Percentiles rank a stretch among this genome's conserved stretches.
Conservation (phyloP, 2,113 vertebrate genomes). For the Siphamia tubifer region DNA sequence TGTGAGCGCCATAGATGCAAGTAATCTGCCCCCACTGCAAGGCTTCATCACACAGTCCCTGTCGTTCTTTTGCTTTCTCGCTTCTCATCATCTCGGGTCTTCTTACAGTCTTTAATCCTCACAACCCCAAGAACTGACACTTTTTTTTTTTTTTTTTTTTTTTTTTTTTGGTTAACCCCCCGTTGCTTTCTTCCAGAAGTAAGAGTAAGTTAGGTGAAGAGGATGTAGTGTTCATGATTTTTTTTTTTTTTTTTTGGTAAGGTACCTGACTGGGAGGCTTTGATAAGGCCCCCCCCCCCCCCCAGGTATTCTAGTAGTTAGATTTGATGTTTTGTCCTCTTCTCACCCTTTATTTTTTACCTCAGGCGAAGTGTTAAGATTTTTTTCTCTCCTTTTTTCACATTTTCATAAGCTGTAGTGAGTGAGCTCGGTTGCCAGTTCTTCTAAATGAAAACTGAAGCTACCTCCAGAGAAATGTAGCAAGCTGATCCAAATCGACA, state of each 20-base stretch:
- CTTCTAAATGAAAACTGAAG: too few species aligned
- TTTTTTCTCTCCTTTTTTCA: too few species aligned
- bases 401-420: too few species aligned
- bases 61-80: neutral
- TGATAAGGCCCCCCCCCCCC: slow-evolving; percentile 56
- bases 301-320: slow-evolving; percentile 30
- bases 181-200: slow-evolving; percentile 8
- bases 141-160: neutral
- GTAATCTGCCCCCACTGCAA: slow-evolving; percentile 65
- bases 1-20: slow-evolving; percentile 50
- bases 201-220: slow-evolving; percentile 22
- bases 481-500: too few species aligned
- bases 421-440: too few species aligned
- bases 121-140: slow-evolving; percentile 1
- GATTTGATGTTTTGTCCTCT: slow-evolving; percentile 31
- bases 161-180: neutral
- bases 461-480: too few species aligned
- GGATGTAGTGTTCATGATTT: slow-evolving; percentile 23
- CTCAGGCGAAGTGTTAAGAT: slow-evolving; percentile 24
- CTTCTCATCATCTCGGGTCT: slow-evolving; percentile 37
- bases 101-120: slow-evolving; percentile 53
- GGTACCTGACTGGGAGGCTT: slow-evolving; percentile 25
- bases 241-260: neutral
- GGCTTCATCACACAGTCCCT: slow-evolving; percentile 5
- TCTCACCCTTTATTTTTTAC: slow-evolving; percentile 9